Evolutionary conservation across 2,888 invertebrate genomes (phyloP).

Genomic region (Boloria euphrosyne): DNA sequence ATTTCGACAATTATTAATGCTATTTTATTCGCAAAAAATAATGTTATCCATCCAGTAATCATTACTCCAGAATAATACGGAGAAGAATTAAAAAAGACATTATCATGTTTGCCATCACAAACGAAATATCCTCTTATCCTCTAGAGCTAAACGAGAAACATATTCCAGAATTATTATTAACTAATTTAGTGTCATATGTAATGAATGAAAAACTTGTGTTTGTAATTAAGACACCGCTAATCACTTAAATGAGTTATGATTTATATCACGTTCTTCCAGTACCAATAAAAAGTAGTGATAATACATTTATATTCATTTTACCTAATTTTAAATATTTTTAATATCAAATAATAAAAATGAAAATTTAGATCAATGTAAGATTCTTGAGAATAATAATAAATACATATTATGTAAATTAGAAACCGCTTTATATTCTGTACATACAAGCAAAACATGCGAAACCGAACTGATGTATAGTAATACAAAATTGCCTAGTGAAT

Average conservation of each 20-base stretch:
- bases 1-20: constrained; percentile 38
- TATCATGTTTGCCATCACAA: constrained; percentile 36
- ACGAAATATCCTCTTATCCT: constrained; percentile 36
- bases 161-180: constrained; percentile 30
- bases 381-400: constrained; percentile 2
- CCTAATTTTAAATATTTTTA: constrained; percentile 40
- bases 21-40: constrained; percentile 39
- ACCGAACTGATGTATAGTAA: constrained; percentile 38
- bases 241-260: constrained; percentile 34
- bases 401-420: constrained; percentile 1
- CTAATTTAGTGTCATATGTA: constrained; percentile 30
- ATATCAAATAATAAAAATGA: too few relatives aligned
- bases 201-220: constrained; percentile 37
- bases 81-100: constrained; percentile 34
- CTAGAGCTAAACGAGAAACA: constrained; percentile 24
- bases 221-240: constrained; percentile 36
- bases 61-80: constrained; percentile 35
- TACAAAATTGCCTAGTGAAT: constrained; percentile 33
- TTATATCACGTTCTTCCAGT: constrained; percentile 38
- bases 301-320: constrained; percentile 38
- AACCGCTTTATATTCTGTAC: neutral
- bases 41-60: constrained; percentile 38
- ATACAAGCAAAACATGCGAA: constrained; percentile 34
- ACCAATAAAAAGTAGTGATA: constrained; percentile 36
- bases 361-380: constrained; percentile 36